A percentile compares a stretch with the other conserved stretches of the same genome.
Evolutionary conservation across 1,140 invertebrate genomes (phyloP).

Genomic region (Sminthurinus signatus): DNA sequence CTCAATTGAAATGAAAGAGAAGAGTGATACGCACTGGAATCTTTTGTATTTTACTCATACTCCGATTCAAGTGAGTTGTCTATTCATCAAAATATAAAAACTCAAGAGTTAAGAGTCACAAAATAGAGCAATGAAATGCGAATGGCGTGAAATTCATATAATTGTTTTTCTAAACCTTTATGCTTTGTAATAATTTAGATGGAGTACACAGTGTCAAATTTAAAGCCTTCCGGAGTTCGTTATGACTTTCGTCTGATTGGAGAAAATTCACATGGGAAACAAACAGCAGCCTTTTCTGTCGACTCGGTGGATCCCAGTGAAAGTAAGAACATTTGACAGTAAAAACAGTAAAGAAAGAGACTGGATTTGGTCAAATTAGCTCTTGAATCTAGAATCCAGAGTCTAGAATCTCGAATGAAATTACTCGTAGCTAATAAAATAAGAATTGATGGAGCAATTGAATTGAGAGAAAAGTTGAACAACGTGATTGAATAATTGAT

Average conservation of each 20-base stretch:
- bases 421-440: background rate
- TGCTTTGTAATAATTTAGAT: background rate
- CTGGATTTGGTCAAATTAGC: too few species aligned
- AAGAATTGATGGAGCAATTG: too few species aligned
- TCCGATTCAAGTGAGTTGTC: conserved; percentile 4
- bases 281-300: conserved; percentile 6
- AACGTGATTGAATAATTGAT: too few species aligned
- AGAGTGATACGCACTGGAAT: background rate
- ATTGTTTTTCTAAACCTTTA: too few species aligned
- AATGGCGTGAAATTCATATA: too few species aligned
- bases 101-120: too few species aligned
- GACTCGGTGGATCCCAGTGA: conserved; percentile 6
- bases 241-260: conserved; percentile 7
- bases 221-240: background rate
- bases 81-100: background rate
- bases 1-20: conserved; percentile 15
- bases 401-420: too few species aligned
- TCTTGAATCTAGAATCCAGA: too few species aligned
- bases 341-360: background rate
- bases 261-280: conserved; percentile 12
- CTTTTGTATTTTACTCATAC: conserved; percentile 11
- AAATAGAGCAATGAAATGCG: too few species aligned
- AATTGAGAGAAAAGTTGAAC: too few species aligned
- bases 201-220: conserved; percentile 7
- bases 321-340: background rate